Conservation (phyloP, 1,140 invertebrate species). For the Drosophila sechellia region DNA sequence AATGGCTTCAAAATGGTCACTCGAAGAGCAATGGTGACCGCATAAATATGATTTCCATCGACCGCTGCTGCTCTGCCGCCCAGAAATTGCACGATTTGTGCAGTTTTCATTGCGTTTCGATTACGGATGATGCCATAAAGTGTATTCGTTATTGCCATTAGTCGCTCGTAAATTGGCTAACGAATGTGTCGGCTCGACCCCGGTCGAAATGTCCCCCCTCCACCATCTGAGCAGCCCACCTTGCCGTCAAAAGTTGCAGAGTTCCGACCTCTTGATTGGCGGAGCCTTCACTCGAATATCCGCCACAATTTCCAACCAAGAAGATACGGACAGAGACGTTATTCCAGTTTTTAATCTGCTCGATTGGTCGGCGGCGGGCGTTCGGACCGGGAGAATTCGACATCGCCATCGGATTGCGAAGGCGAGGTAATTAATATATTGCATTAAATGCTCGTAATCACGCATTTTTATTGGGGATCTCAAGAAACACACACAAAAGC, state of each 20-base stretch:
- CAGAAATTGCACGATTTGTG: conserved; percentile 64
- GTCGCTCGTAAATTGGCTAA: conserved; percentile 79
- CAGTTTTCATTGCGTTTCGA: conserved; percentile 67
- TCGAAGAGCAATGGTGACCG: conserved; percentile 14
- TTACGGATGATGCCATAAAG: conserved; percentile 80
- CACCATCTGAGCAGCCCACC: conserved; percentile 1
- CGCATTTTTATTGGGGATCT: conserved; percentile 59
- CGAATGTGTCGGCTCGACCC: conserved; percentile 62
- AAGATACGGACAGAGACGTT: conserved; percentile 70
- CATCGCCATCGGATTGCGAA: conserved; percentile 36
- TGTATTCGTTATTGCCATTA: conserved; percentile 83
- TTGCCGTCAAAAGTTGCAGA: conserved; percentile 32
- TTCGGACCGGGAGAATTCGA: conserved; percentile 2
- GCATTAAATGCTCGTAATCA: conserved; percentile 72
- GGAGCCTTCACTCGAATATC: conserved; percentile 26
- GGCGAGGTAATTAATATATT: conserved; percentile 74
- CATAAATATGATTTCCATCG: conserved; percentile 48
- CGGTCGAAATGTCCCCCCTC: neutral
- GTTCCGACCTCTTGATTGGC: conserved; percentile 52
- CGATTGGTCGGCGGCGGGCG: conserved; percentile 6
- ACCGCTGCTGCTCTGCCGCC: conserved; percentile 7
- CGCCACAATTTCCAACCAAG: conserved; percentile 33
- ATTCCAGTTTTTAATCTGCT: conserved; percentile 80
- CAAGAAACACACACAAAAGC: conserved; percentile 10
- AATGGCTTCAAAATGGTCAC: conserved; percentile 25